Evolutionary conservation across 1,140 invertebrate species (phyloP).

Genomic region (Delia radicum): DNA sequence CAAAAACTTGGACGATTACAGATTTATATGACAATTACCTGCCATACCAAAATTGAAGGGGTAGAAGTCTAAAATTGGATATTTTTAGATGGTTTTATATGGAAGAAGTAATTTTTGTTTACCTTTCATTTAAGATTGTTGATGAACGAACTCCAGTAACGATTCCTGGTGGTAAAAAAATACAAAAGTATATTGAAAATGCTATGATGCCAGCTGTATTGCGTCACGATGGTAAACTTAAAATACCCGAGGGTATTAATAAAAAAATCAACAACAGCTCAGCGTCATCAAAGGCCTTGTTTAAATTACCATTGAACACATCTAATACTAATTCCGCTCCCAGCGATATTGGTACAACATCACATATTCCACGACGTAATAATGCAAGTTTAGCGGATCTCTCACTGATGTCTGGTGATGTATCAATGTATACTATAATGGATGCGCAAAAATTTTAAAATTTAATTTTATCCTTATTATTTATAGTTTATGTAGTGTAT

Average conservation of each 20-base stretch:
- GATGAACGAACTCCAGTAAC: constrained; percentile 47
- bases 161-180: constrained; percentile 44
- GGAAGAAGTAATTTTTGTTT: background rate
- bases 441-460: constrained; percentile 51
- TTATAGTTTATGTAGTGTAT: background rate
- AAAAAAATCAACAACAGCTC: background rate
- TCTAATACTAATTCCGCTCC: background rate
- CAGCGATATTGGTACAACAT: background rate
- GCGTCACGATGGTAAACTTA: constrained; percentile 50
- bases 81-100: background rate
- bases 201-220: constrained; percentile 45
- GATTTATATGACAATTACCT: too few species aligned
- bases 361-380: constrained; percentile 30
- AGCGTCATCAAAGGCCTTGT: background rate
- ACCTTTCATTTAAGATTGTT: constrained; percentile 34
- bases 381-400: constrained; percentile 52
- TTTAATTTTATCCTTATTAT: background rate
- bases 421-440: constrained; percentile 52
- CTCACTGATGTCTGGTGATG: constrained; percentile 49
- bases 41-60: too few species aligned
- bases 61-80: too few species aligned
- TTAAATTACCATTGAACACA: background rate
- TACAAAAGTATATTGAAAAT: constrained; percentile 48
- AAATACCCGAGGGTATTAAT: constrained; percentile 29
- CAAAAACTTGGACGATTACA: too few species aligned